Conservation (phyloP, 2,113 vertebrate species). For the Neotoma lepida region DNA sequence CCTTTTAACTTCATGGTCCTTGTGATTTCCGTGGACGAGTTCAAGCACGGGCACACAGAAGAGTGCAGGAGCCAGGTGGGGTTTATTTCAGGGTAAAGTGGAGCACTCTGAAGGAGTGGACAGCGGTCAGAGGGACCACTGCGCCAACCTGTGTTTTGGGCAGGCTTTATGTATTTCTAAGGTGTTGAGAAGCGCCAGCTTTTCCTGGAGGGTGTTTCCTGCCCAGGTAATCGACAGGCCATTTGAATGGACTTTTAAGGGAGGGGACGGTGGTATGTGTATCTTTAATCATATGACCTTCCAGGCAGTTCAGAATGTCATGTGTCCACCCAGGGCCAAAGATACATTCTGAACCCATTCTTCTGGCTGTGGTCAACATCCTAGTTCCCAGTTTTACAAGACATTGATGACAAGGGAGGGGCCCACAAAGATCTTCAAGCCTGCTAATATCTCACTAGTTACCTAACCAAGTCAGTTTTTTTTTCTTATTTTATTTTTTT, state of each 20-base stretch:
- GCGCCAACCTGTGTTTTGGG: neutral
- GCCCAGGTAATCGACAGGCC: neutral
- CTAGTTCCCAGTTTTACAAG: neutral
- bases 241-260: neutral
- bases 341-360: neutral
- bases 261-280: neutral
- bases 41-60: neutral
- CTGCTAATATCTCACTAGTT: neutral
- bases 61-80: neutral
- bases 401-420: neutral
- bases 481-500: too few species aligned
- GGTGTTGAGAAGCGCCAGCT: neutral
- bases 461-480: neutral
- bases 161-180: neutral
- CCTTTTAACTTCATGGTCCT: too few species aligned
- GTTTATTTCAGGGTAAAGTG: neutral
- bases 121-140: neutral
- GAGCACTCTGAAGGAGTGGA: neutral
- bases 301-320: neutral
- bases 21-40: too few species aligned
- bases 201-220: neutral
- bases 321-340: neutral
- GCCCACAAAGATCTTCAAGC: neutral
- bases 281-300: neutral
- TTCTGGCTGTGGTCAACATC: too few species aligned